Conservation (phyloP, 1,140 invertebrate species). For the Eumeta japonica region DNA sequence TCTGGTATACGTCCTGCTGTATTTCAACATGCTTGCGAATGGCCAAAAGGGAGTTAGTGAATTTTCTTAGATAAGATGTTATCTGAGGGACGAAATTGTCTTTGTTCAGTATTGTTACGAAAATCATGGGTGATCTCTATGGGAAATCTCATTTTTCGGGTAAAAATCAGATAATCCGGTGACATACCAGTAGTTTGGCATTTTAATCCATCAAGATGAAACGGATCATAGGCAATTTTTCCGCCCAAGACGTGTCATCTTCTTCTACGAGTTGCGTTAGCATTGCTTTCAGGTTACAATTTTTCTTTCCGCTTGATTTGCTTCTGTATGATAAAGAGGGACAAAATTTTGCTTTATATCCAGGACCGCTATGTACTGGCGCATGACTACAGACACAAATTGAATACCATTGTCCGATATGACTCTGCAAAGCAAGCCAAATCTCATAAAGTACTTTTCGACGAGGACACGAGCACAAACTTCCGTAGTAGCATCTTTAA, state of each 20-base stretch:
- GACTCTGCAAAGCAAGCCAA: constrained; percentile 15
- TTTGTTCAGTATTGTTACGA: constrained; percentile 12
- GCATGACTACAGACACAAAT: constrained; percentile 20
- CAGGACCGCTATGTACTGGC: constrained; percentile 10
- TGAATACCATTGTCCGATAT: constrained; percentile 25
- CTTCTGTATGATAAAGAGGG: constrained; percentile 35
- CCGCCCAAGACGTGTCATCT: constrained; percentile 30
- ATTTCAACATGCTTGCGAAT: constrained; percentile 14
- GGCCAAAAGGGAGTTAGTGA: constrained; percentile 7
- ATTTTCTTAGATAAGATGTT: constrained; percentile 18
- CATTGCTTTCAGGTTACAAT: constrained; percentile 40
- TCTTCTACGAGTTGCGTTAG: constrained; percentile 28
- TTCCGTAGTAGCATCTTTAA: constrained; percentile 1
- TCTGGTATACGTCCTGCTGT: constrained; percentile 7
- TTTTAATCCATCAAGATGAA: constrained; percentile 26
- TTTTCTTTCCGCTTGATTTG: constrained; percentile 44
- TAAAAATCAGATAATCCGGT: constrained; percentile 34
- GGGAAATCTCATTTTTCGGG: constrained; percentile 24
- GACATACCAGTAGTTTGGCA: constrained; percentile 23
- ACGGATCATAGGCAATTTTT: constrained; percentile 17
- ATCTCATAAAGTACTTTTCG: constrained; percentile 13
- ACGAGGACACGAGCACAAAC: not conserved
- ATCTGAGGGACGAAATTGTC: constrained; percentile 30
- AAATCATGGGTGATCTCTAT: constrained; percentile 16
- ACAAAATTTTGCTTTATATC: constrained; percentile 18